Conservation (phyloP, 2,888 invertebrate genomes). For the Parnassius orleans region DNA sequence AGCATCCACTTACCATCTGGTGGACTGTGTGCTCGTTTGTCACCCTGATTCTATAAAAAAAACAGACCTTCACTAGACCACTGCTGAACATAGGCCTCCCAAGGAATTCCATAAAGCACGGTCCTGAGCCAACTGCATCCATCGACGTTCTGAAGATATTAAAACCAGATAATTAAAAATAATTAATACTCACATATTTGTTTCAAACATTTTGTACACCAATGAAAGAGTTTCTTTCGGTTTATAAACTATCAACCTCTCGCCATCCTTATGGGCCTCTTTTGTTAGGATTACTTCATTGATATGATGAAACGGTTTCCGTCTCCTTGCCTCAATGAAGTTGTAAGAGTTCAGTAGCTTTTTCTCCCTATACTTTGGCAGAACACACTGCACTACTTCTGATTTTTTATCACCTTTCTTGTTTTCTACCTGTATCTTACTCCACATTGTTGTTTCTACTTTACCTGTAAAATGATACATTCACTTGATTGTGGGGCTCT, state of each 20-base stretch:
- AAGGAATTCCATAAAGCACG: too few species aligned
- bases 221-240: constrained; percentile 51
- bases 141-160: too few species aligned
- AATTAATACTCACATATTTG: constrained; percentile 28
- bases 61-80: too few species aligned
- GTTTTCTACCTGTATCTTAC: constrained; percentile 53
- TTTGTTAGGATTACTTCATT: constrained; percentile 53
- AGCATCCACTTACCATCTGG: too few species aligned
- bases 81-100: too few species aligned
- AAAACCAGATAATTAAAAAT: background rate
- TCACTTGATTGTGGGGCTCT: too few species aligned
- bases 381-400: constrained; percentile 56
- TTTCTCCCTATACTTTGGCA: constrained; percentile 65
- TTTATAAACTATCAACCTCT: constrained; percentile 59
- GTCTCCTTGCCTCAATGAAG: constrained; percentile 30
- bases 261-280: constrained; percentile 54
- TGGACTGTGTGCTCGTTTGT: too few species aligned
- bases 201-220: constrained; percentile 49
- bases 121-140: too few species aligned
- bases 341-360: constrained; percentile 42
- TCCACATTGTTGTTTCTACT: constrained; percentile 59
- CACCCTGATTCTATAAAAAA: too few species aligned
- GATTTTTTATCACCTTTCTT: constrained; percentile 52
- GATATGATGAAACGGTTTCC: constrained; percentile 30
- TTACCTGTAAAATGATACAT: constrained; percentile 32